phyloP scores from a whole-genome alignment of 2,797 vertebrate species.

The Oryzias dopingdopingensis region DNA sequence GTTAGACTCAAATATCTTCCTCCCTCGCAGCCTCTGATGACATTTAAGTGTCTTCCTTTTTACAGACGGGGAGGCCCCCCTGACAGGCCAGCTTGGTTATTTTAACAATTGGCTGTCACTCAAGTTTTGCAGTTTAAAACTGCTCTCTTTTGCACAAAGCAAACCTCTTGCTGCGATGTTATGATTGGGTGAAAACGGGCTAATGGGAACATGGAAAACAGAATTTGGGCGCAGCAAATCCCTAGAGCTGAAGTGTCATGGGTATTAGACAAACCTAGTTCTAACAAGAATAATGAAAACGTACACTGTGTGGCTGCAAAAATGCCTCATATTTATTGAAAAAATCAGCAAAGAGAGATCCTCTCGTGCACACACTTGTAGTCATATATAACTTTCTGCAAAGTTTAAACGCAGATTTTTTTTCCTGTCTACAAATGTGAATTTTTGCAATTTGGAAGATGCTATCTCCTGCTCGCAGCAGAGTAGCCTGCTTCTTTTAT shows the following conservation, averaged over 20 bases:
- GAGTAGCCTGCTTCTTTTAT: slow-evolving; percentile 40
- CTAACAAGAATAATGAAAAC: background rate
- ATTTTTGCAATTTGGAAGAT: slow-evolving; percentile 45
- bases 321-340: background rate
- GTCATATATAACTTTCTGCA: slow-evolving; percentile 1
- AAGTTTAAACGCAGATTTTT: slow-evolving; percentile 17
- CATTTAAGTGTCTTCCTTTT: slow-evolving; percentile 46
- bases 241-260: slow-evolving; percentile 43
- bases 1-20: slow-evolving; percentile 19
- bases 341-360: background rate
- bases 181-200: slow-evolving; percentile 32
- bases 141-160: background rate
- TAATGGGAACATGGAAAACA: slow-evolving; percentile 32
- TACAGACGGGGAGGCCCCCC: slow-evolving; percentile 37
- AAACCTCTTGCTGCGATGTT: background rate
- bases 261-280: slow-evolving; percentile 52
- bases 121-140: background rate
- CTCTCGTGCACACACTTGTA: background rate
- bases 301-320: background rate
- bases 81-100: slow-evolving; percentile 1
- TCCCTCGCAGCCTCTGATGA: slow-evolving; percentile 22
- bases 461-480: slow-evolving; percentile 52
- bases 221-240: slow-evolving; percentile 47
- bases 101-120: slow-evolving; percentile 11
- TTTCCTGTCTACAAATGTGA: slow-evolving; percentile 14